Evolutionary conservation across 1,140 invertebrate genomes (phyloP), one percentile per base, ranked within the genome.

Genomic region (Vollenhovia emeryi): DNA sequence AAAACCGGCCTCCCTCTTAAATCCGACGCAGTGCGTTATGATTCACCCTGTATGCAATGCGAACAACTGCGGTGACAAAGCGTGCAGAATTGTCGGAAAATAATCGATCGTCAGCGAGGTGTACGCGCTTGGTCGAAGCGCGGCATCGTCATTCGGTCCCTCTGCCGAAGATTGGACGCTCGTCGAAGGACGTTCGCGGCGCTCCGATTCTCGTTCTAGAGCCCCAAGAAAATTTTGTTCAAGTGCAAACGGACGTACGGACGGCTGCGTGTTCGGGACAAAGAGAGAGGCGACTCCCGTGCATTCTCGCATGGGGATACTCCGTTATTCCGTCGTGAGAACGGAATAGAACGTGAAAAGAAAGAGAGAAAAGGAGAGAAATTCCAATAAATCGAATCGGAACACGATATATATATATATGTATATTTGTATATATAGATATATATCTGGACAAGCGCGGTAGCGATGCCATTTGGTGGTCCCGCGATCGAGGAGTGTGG

Each of bases 101-200:
- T 55, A 79, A 79, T 79, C 76, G 76, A 79, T 79, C 62, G 76
- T 40, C 45, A 79, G 76, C 18, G 18, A 69, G 18, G 62, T 79
- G 30, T 79, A 52, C 62, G 62, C 24, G 57, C 27, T 8, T 52
- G 30, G 43, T 69, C 30, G 18, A 69, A 79, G 62, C 27, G 21
- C 45, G 76, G n/a, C 36, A 79, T 52, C 21, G 60, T 79, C 62
- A 79, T 79, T 79, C 62, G 7, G 76, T 8, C 27, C 15, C 45
- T 40, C 69, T 69, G 62, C 50, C 43, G 75, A 79, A 79, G 76
- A 68, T 79, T 7, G 62, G n/a, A 79, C 76, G 76, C 43, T 69
- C 30, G 62, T 9, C 43, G 18, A 62, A 30, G 40, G 30, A 69
- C 21, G 11, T 36, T 11, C 11, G 33, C 45, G 5, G 73, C 24